Evolutionary conservation across 2,888 invertebrate genomes (phyloP).

Genomic region (Octodonta nipae): DNA sequence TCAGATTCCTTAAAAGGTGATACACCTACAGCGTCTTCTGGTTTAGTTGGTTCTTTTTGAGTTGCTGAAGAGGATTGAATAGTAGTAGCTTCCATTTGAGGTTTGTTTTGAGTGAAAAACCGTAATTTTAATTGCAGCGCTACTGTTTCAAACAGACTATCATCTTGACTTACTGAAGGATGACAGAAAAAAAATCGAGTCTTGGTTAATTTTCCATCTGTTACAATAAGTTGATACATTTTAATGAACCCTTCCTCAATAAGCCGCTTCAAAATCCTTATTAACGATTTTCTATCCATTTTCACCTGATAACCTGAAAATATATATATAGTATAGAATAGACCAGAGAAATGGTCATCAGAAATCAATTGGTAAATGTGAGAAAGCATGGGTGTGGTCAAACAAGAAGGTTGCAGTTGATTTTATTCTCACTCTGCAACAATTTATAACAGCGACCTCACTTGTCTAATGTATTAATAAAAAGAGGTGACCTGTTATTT

Average conservation of each 20-base stretch:
- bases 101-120: too few relatives aligned
- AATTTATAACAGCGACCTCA: too few relatives aligned
- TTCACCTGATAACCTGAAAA: constrained; percentile 37
- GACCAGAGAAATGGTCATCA: neutral
- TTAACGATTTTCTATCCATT: constrained; percentile 52
- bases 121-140: constrained; percentile 51
- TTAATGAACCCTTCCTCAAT: constrained; percentile 45
- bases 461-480: too few relatives aligned
- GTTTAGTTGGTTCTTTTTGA: constrained; percentile 7
- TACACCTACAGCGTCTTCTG: constrained; percentile 15
- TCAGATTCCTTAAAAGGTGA: constrained; percentile 16
- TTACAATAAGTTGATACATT: constrained; percentile 39
- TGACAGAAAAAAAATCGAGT: constrained; percentile 42
- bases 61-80: neutral
- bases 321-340: neutral
- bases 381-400: neutral
- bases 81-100: neutral
- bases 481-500: too few relatives aligned
- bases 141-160: constrained; percentile 41
- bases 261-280: constrained; percentile 45
- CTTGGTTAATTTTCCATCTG: constrained; percentile 34
- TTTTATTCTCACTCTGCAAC: too few relatives aligned
- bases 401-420: neutral
- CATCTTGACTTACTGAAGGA: constrained; percentile 35
- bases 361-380: neutral